Base-by-base conservation (phyloP, 2,888 invertebrate species). In the Eupithecia subfuscata region DNA sequence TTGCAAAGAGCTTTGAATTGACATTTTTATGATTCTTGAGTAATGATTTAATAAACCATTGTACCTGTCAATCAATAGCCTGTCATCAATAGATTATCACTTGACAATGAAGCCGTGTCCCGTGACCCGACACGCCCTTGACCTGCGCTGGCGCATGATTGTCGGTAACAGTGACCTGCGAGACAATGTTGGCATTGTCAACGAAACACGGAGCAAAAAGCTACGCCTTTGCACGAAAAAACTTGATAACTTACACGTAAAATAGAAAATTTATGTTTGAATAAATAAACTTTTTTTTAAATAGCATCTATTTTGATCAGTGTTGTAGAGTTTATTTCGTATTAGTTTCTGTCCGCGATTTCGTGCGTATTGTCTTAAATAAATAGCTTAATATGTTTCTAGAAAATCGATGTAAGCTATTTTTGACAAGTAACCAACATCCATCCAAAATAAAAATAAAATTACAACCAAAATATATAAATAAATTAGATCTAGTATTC, bases 91-190 rank as follows among this genome's bases (percentile, higher is more conserved):
- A 63, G 63, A 63, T 64, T 34, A 67, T 18, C 40, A 67, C 16
- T 30, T 69, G 45, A 52, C 69, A 52, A 52, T 69, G 68, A 64
- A 34, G 68, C n/a, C 43, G 40, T 68, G 68, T 43, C 68, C 5
- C 68, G 63, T 70, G 67, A 63, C 73, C 75, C 69, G 74, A 22
- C 25, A 72, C 77, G 73, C 63, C 77, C 75, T 63, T 77, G 75
- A 77, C 75, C 74, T 34, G 65, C 45, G 65, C n/a, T 11, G 4
- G 65, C 68, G 40, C 64, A 64, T 64, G 25, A 5, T 12, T 18
- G 56, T 37, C 70, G 48, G 75, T 71, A 67, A 73, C 68, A 76
- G 73, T 73, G 70, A 73, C 72, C 40, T 70, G 71, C 64, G 25
- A 73, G 69, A 69, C 77, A 43, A 77, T 72, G 65, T 52, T 70